Base-by-base conservation (phyloP, 2,888 invertebrate species). In the Aquatica leii region DNA sequence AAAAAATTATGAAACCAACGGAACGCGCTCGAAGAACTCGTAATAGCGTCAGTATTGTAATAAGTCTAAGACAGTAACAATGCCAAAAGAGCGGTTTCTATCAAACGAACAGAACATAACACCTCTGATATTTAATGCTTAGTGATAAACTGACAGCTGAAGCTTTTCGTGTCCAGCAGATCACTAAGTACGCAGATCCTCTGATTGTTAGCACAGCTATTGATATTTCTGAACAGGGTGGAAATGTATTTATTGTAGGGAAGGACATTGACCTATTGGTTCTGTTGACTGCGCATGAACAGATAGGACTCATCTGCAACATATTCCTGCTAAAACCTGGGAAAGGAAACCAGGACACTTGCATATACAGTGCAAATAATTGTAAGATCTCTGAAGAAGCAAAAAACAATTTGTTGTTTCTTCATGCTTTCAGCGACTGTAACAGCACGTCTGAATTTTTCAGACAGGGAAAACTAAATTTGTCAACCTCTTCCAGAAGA, bases 261-360 rank as follows among this genome's bases (percentile, higher is more conserved):
- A 34, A 50, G 50, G 50, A 50, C 34, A 31, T 50, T 6, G 50
- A 50, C 34, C 31, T 50, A 21, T 34, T 50, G 34, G 24, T 50
- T 12, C 34, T 50, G 24, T 14, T 50, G 21, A 50, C n/a, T 49
- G 49, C 5, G 6, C 40, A 12, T 4, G 40, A 40, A 12, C 3
- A 40, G 41, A n/a, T 17, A 43, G 15, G 17, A 17, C 8, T 9
- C 1, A 43, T 14, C 17, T 2, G 8, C 12, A 43, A 43, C 2
- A 43, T 43, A 43, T 43, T 43, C 41, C 41, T 43, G 17, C 14
- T 43, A 17, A 43, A 43, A 43, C 41, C 15, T n/a, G 40, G 40
- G 40, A 40, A 43, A 17, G 41, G 12, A 31, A 40, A 40, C n/a
- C 40, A 40, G 40, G 3, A 40, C 5, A 40, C 40, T n/a, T 4